Conservation (phyloP, 2,888 invertebrate species). For the Lepidochrysops patricia region DNA sequence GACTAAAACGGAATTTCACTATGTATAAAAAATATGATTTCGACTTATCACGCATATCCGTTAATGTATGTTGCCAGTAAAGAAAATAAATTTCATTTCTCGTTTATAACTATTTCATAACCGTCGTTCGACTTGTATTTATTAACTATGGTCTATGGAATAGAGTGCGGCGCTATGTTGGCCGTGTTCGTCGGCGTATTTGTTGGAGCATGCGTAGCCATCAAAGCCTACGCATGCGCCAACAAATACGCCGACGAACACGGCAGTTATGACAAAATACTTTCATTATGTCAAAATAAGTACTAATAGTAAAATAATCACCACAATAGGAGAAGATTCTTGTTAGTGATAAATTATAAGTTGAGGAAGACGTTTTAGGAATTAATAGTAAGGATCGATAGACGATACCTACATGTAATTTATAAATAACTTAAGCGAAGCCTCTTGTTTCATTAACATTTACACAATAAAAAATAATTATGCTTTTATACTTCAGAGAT, state of each 20-base stretch:
- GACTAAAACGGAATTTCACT: not conserved
- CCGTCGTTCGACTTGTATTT: not conserved
- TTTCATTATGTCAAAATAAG: not conserved
- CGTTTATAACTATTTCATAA: not conserved
- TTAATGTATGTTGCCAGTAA: not conserved
- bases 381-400: constrained; percentile 3
- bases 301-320: not conserved
- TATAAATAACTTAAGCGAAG: not conserved
- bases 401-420: not conserved
- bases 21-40: constrained; percentile 1
- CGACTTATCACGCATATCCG: not conserved
- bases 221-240: no score
- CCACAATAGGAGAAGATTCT: not conserved
- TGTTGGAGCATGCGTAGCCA: no score
- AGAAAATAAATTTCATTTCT: not conserved
- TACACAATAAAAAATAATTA: not conserved
- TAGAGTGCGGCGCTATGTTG: not conserved
- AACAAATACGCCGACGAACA: no score
- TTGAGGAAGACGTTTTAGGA: constrained; percentile 10
- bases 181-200: no score
- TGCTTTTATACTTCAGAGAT: not conserved
- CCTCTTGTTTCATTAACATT: constrained; percentile 1
- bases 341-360: not conserved
- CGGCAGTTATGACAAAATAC: not conserved
- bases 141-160: not conserved